phyloP scores from a whole-genome alignment of 2,113 vertebrate genomes.

The Pelusios castaneus region DNA sequence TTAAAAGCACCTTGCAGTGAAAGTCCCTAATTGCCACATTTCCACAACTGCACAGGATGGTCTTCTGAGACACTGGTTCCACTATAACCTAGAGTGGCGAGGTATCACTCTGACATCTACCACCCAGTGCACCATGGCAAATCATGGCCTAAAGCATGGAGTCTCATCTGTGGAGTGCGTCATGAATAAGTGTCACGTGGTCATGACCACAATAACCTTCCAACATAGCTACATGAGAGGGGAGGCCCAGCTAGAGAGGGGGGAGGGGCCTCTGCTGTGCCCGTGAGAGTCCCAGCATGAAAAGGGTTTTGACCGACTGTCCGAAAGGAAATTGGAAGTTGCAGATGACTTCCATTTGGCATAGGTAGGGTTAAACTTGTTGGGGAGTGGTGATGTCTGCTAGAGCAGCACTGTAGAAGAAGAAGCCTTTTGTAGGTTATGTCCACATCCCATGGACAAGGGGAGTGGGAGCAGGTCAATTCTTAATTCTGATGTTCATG shows the following conservation, averaged over 20 bases:
- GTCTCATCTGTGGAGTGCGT: not conserved
- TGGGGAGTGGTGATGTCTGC: not conserved
- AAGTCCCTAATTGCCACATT: not conserved
- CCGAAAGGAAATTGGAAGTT: not conserved
- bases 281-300: not conserved
- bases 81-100: not conserved
- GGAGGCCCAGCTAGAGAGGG: not conserved
- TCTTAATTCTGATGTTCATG: not conserved
- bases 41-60: not conserved
- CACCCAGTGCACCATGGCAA: not conserved
- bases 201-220: not conserved
- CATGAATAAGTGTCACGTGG: rapidly evolving
- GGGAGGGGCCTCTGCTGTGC: not conserved
- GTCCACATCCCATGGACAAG: not conserved
- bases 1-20: not conserved
- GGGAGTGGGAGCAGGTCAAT: not conserved
- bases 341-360: not conserved
- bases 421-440: too few species aligned
- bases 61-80: not conserved
- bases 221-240: not conserved
- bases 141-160: not conserved
- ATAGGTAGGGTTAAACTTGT: not conserved
- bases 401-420: not conserved
- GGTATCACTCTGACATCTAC: not conserved
- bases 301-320: not conserved